Evolutionary conservation across 2,113 vertebrate species (phyloP), one percentile per base, ranked within the genome.

Genomic region (Neolamprologus hecqui): DNA sequence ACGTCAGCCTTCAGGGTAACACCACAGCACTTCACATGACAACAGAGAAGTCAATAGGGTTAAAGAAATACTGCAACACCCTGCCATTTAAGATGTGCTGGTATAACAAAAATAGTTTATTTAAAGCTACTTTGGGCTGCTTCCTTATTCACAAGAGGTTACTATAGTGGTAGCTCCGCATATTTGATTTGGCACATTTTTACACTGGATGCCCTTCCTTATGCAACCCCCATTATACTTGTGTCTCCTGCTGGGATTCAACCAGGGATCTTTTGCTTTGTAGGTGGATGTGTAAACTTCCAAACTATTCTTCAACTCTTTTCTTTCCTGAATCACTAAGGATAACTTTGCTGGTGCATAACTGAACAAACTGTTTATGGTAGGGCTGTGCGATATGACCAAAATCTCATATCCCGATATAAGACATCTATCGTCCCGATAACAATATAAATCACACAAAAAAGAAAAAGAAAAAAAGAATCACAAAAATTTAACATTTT

Each of bases 291-390:
- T 45, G 13, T 73, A 73, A 45, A 73, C 68, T 15, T 28, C 12
- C 12, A 68, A 84, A 49, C 21, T 15, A 68, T 40, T 53, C 54
- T 65, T 79, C 5, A 75, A 40, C 11, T 9, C 37, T 13, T 82
- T 84, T 14, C 90, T 15, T 90, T 89, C 90, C 88, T 85, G 87
- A 93, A 85, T 89, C 40, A 65, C 47, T 79, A 31, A 17, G 79
- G 85, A 83, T 68, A 81, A 73, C 9, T 87, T n/a, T 57, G 73
- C 80, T 82, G 80, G 35, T 83, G 26, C 49, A 42, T 57, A 83
- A 77, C 15, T 49, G 17, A 37, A 80, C 8, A 84, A 81, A 63
- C 31, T 23, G 63, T 70, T 51, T 31, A 60, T 57, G 28, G 35
- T 28, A 58, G 55, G 23, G 13, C 55, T 28, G 55, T 58, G 55